Evolutionary conservation across 2,797 vertebrate genomes (phyloP), one percentile per base, ranked within the genome.

Genomic region (Parambassis ranga): DNA sequence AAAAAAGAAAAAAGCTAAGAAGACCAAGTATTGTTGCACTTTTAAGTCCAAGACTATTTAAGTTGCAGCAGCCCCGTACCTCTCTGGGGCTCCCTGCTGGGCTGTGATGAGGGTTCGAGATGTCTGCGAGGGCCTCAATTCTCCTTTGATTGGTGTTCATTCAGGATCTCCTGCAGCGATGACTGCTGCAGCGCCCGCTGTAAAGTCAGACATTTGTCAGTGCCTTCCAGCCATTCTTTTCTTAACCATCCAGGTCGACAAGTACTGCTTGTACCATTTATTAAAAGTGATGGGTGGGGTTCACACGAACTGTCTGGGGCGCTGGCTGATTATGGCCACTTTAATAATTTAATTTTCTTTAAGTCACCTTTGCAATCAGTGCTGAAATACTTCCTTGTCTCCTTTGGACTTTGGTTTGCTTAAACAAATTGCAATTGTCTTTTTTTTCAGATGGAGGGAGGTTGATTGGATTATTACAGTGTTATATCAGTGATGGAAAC

Each of bases 111-210:
- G 48, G 74, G 65, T 70, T 75, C 13, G 2, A 51, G 48, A 36
- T 42, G 6, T 9, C 61, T 35, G 41, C 51, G 23, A 31, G 59
- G 57, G 68, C 51, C 27, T 43, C 13, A 1, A 39, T 62, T 83
- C 53, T 36, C 56, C 55, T 87, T 77, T 82, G 75, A 88, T 87
- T 86, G 55, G 70, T 50, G 77, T 74, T 81, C 77, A 70, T 81
- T 85, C 77, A 32, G 20, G 63, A 75, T 71, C 57, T 70, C 85
- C 80, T 19, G 74, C 80, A 24, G 83, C 22, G 79, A 32, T 37
- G 62, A 75, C 49, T 9, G 65, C 47, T 37, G 28, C 55, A 35
- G 6, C 62, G 65, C 33, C 33, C 4, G 27, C 66, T 57, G 55
- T 4, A 7, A 43, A 71, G 70, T 49, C 65, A 20, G 49, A 67